These are phyloP conservation scores for Tetrapedia diversipes DNA, from an alignment of 2,888 invertebrate genomes.

Conservation along the genomic window DNA sequence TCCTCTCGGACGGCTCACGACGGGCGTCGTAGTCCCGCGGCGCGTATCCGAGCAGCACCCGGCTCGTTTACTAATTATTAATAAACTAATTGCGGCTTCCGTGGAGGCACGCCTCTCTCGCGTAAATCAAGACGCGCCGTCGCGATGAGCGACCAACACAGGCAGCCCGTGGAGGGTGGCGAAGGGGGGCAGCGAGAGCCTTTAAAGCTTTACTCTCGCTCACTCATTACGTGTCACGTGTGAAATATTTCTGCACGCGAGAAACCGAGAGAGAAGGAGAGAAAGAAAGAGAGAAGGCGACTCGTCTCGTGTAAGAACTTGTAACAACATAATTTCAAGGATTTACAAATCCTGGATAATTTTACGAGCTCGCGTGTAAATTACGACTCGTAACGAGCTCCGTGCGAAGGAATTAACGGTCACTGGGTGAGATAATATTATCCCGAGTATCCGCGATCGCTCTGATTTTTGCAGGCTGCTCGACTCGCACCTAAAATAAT, in stretches of 20 bases:
- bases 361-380: constrained; percentile 50
- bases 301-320: constrained; percentile 33
- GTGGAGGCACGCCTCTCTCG: constrained; percentile 78
- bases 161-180: background rate
- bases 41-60: constrained; percentile 52
- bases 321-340: constrained; percentile 61
- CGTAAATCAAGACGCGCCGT: constrained; percentile 80
- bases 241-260: constrained; percentile 63
- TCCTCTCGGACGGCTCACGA: constrained; percentile 18
- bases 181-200: constrained; percentile 12
- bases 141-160: constrained; percentile 60
- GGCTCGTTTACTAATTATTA: constrained; percentile 81
- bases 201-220: constrained; percentile 67
- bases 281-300: background rate
- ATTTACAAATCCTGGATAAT: constrained; percentile 56
- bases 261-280: background rate
- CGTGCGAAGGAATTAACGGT: constrained; percentile 24
- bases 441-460: constrained; percentile 23
- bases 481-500: no score
- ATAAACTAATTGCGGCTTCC: constrained; percentile 82
- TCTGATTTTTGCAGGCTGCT: constrained; percentile 33
- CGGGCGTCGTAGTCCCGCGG: constrained; percentile 52
- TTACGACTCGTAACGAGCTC: constrained; percentile 43
- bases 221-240: constrained; percentile 68
- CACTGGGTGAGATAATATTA: background rate